Conservation (phyloP, 2,797 vertebrate species). For the Syngnathus acus region DNA sequence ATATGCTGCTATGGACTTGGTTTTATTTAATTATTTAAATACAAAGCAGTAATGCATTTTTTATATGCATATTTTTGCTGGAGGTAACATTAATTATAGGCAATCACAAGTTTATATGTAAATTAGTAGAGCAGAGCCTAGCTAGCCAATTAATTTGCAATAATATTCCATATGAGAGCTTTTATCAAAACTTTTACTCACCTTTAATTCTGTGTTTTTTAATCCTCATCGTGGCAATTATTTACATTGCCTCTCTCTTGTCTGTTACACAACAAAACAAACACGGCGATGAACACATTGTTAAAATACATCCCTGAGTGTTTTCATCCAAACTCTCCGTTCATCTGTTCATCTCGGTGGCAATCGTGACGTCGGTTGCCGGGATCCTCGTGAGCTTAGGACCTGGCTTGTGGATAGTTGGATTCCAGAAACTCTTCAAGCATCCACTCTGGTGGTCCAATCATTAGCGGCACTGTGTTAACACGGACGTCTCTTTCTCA, state of each 20-base stretch:
- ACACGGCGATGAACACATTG: not conserved
- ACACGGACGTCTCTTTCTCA: conserved; percentile 4
- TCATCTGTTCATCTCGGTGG: not conserved
- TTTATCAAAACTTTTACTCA: not conserved
- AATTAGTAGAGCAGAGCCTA: not conserved
- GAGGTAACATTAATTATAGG: not conserved
- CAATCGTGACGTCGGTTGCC: not conserved
- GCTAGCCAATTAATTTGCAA: not conserved
- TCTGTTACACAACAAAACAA: not conserved
- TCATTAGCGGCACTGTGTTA: conserved; percentile 32
- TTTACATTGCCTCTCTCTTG: not conserved
- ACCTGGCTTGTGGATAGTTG: not conserved
- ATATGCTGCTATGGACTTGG: not conserved
- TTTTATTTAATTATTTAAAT: not conserved
- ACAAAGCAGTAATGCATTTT: not conserved
- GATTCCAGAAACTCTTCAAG: not conserved
- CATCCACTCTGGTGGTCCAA: conserved; percentile 4
- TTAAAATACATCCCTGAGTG: not conserved
- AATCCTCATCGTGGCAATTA: not conserved
- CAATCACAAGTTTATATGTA: not conserved
- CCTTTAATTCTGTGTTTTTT: not conserved
- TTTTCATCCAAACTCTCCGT: not conserved
- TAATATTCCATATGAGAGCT: not conserved
- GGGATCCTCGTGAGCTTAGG: not conserved
- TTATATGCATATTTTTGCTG: not conserved